These are phyloP conservation scores for Heliconius ethilla DNA, from an alignment of 2,888 invertebrate species.

Conservation along the genomic window DNA sequence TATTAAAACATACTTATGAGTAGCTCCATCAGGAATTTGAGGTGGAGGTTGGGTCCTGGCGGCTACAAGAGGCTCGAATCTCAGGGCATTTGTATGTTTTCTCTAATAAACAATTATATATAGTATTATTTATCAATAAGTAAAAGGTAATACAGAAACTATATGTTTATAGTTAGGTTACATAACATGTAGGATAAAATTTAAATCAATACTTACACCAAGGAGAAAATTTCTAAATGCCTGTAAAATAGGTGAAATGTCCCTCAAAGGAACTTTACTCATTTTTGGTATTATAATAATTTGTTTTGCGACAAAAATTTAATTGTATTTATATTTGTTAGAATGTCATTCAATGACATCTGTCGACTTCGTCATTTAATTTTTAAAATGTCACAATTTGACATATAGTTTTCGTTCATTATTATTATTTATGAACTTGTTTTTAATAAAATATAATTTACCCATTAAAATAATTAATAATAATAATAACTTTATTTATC, in stretches of 20 bases:
- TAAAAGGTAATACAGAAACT: background rate
- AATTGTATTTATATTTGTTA: conserved; percentile 7
- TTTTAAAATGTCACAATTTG: conserved; percentile 25
- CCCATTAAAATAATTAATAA: too few species aligned
- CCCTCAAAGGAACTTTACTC: conserved; percentile 81
- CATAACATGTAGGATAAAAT: conserved; percentile 39
- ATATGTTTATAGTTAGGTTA: conserved; percentile 44
- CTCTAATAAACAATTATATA: conserved; percentile 70
- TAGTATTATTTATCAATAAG: too few species aligned
- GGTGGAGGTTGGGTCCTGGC: conserved; percentile 92
- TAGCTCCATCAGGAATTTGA: conserved; percentile 89
- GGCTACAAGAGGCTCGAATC: conserved; percentile 86
- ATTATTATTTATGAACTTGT: too few species aligned
- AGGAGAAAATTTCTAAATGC: conserved; percentile 84
- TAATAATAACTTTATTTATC: too few species aligned
- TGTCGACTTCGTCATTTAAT: background rate
- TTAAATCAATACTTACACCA: conserved; percentile 79
- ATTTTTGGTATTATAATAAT: conserved; percentile 52
- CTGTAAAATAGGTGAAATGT: conserved; percentile 85
- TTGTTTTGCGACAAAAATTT: background rate
- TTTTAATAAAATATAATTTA: too few species aligned
- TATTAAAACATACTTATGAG: conserved; percentile 81
- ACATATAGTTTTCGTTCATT: background rate
- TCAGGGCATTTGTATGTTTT: conserved; percentile 82
- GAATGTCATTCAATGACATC: background rate